Conservation (phyloP, 2,113 vertebrate genomes). For the Chaetura pelagica region DNA sequence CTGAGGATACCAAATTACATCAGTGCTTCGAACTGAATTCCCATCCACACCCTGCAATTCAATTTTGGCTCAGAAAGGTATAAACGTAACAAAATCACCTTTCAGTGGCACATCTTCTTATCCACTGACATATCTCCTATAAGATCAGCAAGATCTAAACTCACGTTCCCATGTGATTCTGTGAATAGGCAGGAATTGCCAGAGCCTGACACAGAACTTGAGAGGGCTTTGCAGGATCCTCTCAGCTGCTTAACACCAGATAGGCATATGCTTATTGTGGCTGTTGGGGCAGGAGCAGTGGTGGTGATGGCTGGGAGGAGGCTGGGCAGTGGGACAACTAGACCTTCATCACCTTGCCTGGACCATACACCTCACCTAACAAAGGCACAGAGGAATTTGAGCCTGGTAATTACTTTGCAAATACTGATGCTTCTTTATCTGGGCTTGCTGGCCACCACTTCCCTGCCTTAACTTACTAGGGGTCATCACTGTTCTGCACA, state of each 20-base stretch:
- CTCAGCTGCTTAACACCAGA: background rate
- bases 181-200: background rate
- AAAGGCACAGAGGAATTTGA: background rate
- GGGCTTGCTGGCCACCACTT: background rate
- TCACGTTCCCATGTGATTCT: background rate
- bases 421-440: background rate
- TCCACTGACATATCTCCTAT: constrained; percentile 27
- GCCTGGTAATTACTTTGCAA: background rate
- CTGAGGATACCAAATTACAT: constrained; percentile 52
- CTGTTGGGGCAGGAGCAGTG: rapidly evolving
- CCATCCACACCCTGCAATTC: constrained; percentile 41
- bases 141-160: background rate
- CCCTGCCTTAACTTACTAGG: background rate
- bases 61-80: constrained; percentile 52
- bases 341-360: background rate
- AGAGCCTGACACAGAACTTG: rapidly evolving
- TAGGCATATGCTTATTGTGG: rapidly evolving
- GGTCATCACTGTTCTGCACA: background rate
- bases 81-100: constrained; percentile 56
- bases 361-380: background rate
- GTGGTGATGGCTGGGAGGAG: background rate
- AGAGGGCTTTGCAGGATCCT: background rate
- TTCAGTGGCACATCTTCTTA: constrained; percentile 44
- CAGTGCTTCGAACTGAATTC: constrained; percentile 50
- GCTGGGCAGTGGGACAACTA: background rate